Base-by-base conservation (phyloP, 1,140 invertebrate species). In the Meloidogyne floridensis region DNA sequence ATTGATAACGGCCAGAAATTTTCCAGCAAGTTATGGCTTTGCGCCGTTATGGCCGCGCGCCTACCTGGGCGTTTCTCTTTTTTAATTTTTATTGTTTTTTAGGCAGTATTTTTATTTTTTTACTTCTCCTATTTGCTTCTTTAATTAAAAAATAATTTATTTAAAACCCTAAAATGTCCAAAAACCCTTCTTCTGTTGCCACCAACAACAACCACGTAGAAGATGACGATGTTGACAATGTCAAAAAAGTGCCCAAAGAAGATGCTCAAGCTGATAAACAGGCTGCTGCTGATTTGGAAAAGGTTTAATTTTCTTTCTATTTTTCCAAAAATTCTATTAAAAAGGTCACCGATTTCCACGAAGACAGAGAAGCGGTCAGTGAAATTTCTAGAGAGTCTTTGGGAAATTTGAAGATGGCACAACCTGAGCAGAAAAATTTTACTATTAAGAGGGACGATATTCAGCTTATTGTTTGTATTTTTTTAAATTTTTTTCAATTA, bases 341-440 rank as follows among this genome's bases (percentile, higher is more conserved):
- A 7, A 65, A 79, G 77, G 77, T 79, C 11, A 79, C 77, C 43
- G 81, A 82, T 15, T 82, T 81, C 54, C 51, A 82, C 11, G 77
- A 82, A 47, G 80, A 82, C 20, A 81, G 71, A n/a, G 80, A 80
- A 10, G 80, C 82, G 15, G 74, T 82, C 56, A 81, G 74, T 56
- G 81, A 81, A 69, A 70, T 82, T 18, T 82, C 81, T 15, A 80
- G 79, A 53, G 81, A 82, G 54, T 80, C 80, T 53, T 71, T 82
- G 47, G 77, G 81, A 56, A 82, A 82, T 56, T 59, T 82, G 8
- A 82, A 82, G 43, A 80, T 51, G 20, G 72, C 70, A 11, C 81
- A 81, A 10, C 54, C 81, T 18, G 81, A 81, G 20, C 56, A 43
- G 13, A 82, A 82, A 32, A 78, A 79, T 18, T 72, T 82, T 9